A percentile compares a stretch with the other conserved stretches of the same genome.
These are phyloP conservation scores for Tanypteryx hageni DNA, from an alignment of 2,888 invertebrate genomes.

Conservation along the genomic window DNA sequence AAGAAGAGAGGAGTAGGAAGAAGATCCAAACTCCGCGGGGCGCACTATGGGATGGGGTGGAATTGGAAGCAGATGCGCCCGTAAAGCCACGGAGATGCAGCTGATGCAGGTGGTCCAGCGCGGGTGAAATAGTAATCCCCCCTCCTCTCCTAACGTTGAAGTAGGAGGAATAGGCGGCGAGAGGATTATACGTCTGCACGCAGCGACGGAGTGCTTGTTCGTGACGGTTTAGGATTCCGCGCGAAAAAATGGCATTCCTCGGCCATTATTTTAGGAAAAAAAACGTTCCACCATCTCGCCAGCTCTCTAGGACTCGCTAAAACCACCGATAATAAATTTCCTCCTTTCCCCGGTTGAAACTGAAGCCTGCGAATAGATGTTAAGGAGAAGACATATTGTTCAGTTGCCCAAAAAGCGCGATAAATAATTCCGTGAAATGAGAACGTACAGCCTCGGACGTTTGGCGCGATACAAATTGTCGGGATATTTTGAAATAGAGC, in stretches of 20 bases:
- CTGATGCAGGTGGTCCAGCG: conserved; percentile 7
- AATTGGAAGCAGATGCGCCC: neutral
- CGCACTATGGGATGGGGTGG: too few species aligned
- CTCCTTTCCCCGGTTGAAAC: neutral
- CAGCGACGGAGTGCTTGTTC: neutral
- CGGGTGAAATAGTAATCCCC: neutral
- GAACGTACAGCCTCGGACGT: neutral
- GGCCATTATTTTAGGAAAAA: neutral
- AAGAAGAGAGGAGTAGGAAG: too few species aligned
- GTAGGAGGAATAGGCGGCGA: neutral
- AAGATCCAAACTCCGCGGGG: too few species aligned
- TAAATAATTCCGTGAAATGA: neutral
- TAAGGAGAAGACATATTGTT: neutral
- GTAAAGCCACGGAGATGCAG: neutral
- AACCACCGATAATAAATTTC: neutral
- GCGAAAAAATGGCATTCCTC: neutral
- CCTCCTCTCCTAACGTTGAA: neutral
- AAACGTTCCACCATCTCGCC: neutral
- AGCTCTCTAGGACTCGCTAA: neutral
- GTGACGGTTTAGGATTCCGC: neutral
- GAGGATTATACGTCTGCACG: neutral
- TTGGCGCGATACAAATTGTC: neutral
- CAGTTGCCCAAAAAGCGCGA: neutral
- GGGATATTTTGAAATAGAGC: neutral
- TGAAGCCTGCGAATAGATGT: neutral